These are phyloP conservation scores for Pandion haliaetus DNA, from an alignment of 2,113 vertebrate species.

Conservation along the genomic window DNA sequence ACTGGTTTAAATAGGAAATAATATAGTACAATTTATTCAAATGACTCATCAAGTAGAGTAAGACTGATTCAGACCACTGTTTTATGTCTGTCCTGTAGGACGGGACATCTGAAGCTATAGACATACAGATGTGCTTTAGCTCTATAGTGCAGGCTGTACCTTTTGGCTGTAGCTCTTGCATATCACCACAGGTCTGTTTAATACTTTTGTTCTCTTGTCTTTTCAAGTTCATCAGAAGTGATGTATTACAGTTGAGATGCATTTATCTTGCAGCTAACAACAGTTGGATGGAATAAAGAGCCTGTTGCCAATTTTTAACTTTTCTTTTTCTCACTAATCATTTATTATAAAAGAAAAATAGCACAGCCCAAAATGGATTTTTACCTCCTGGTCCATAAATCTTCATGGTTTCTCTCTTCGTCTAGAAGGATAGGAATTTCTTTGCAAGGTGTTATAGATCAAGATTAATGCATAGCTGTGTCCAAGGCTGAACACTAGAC, in stretches of 20 bases:
- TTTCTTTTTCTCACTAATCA: background rate
- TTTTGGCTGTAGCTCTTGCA: background rate
- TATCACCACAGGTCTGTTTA: background rate
- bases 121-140: background rate
- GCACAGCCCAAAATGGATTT: conserved; percentile 2
- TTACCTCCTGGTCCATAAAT: conserved; percentile 7
- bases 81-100: background rate
- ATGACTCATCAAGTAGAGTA: background rate
- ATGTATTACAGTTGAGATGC: background rate
- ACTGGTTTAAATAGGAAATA: background rate
- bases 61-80: background rate
- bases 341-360: conserved; percentile 53
- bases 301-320: conserved; percentile 27
- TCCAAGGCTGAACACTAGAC: background rate
- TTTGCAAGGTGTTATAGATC: background rate
- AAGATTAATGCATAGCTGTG: conserved; percentile 36
- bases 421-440: background rate
- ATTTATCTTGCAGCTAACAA: conserved; percentile 32
- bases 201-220: background rate
- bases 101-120: background rate
- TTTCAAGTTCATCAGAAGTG: background rate
- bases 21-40: background rate
- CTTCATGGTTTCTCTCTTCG: background rate
- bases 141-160: background rate
- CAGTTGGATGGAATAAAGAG: background rate